Evolutionary conservation across 64 coral and sea anemone genomes (phyloP).

Genomic region (Anthopleura sola): DNA sequence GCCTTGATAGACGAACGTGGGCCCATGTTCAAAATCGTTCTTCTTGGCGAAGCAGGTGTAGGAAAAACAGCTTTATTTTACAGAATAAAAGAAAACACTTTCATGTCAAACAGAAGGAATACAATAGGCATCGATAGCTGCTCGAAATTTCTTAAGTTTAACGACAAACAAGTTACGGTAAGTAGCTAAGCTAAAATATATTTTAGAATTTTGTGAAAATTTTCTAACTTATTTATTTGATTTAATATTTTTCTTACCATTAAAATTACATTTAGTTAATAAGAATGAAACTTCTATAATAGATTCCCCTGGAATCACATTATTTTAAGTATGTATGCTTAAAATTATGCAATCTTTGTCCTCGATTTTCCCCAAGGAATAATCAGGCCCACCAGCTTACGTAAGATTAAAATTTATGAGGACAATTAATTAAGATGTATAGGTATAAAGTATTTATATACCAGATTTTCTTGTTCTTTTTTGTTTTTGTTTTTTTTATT

Average conservation of each 20-base stretch:
- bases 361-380: too few species aligned
- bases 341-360: too few species aligned
- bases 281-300: too few species aligned
- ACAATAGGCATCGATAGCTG: slow-evolving; percentile 86
- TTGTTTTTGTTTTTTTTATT: too few species aligned
- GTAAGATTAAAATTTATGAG: too few species aligned
- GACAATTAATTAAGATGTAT: too few species aligned
- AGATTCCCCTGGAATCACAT: too few species aligned
- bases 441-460: too few species aligned
- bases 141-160: slow-evolving; percentile 70
- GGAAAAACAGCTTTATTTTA: slow-evolving; percentile 90
- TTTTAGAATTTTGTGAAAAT: background rate
- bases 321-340: too few species aligned
- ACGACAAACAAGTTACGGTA: slow-evolving; percentile 76
- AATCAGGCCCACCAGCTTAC: too few species aligned
- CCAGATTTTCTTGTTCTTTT: too few species aligned
- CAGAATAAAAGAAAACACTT: slow-evolving; percentile 75
- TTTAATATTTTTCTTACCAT: background rate
- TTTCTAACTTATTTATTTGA: background rate
- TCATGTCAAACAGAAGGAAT: slow-evolving; percentile 46
- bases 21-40: slow-evolving; percentile 88
- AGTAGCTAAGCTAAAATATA: background rate
- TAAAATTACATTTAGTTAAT: too few species aligned
- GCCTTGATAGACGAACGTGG: slow-evolving; percentile 61
- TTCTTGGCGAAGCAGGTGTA: slow-evolving; percentile 89